A percentile compares a stretch with the other conserved stretches of the same genome.
phyloP scores from a whole-genome alignment of 2,113 vertebrate genomes.

The Neotragus moschatus region DNA sequence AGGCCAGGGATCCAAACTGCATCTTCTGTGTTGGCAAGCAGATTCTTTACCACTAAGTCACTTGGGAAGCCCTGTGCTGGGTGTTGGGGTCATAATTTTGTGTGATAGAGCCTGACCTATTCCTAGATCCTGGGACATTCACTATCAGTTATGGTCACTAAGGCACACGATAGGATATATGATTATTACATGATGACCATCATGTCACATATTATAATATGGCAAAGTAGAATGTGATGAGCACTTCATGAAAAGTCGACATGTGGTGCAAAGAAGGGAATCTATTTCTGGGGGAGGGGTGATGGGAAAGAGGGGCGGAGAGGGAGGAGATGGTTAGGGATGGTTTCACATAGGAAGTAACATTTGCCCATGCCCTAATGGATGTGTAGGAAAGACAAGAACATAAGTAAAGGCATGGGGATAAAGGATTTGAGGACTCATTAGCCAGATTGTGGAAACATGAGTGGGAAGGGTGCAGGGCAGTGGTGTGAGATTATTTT shows the following conservation, averaged over 20 bases:
- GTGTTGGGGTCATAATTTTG: rapidly evolving
- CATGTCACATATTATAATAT: neutral
- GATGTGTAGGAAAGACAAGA: neutral
- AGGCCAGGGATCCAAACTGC: neutral
- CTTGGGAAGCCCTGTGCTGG: neutral
- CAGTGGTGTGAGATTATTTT: neutral
- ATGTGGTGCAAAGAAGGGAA: neutral
- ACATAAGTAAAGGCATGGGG: neutral
- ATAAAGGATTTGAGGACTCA: neutral
- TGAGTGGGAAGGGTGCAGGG: neutral
- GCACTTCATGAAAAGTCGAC: neutral
- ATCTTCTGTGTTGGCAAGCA: neutral
- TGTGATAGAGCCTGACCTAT: neutral
- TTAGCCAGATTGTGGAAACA: neutral
- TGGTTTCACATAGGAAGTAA: neutral
- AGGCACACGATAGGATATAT: rapidly evolving
- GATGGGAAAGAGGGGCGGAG: rapidly evolving
- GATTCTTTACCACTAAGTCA: neutral
- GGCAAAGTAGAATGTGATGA: neutral
- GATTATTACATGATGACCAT: neutral
- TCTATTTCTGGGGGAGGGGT: neutral
- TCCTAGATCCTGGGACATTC: neutral
- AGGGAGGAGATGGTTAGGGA: neutral
- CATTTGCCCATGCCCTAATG: neutral
- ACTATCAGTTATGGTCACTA: neutral